Conservation (phyloP, 2,113 vertebrate genomes). For the Chrysochloris asiatica region DNA sequence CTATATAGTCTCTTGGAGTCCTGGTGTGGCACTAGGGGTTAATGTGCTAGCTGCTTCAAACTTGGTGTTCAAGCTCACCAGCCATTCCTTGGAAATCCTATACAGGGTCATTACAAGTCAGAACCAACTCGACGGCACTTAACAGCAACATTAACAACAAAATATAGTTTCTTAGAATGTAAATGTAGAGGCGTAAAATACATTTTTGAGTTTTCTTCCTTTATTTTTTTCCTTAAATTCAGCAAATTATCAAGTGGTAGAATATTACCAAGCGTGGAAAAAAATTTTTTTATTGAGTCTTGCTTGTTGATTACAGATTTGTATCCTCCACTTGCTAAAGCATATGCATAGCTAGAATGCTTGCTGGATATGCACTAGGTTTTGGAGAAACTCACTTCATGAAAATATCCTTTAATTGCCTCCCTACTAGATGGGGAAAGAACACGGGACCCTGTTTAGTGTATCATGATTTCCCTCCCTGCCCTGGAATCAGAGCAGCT, state of each 20-base stretch:
- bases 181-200: background rate
- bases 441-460: background rate
- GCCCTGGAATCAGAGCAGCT: background rate
- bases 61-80: too few relatives aligned
- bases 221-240: background rate
- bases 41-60: too few relatives aligned
- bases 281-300: background rate
- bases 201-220: conserved; percentile 1
- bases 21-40: too few relatives aligned
- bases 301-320: background rate
- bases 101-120: too few relatives aligned
- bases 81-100: too few relatives aligned
- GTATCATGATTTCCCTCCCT: background rate
- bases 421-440: background rate
- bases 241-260: background rate
- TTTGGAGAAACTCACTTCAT: background rate
- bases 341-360: background rate
- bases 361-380: background rate
- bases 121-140: too few relatives aligned
- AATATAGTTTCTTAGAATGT: too few relatives aligned
- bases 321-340: background rate
- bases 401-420: background rate
- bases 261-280: background rate
- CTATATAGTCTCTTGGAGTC: background rate
- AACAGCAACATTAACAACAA: too few relatives aligned